phyloP scores from a whole-genome alignment of 2,888 invertebrate species.

The Pristionchus mayeri region DNA sequence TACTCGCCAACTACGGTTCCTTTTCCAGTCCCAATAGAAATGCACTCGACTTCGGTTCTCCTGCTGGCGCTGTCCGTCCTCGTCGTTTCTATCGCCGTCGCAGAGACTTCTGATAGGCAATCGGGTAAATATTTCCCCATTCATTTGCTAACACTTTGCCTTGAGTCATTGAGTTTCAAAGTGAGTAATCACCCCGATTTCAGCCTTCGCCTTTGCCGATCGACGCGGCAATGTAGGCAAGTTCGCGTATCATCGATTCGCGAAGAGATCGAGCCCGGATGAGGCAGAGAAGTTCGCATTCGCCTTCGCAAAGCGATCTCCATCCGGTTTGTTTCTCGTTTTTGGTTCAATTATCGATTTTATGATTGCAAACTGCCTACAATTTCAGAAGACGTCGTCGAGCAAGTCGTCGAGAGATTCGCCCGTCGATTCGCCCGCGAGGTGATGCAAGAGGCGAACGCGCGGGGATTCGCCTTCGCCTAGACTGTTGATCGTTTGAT shows the following conservation, averaged over 20 bases:
- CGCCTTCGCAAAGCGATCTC: constrained; percentile 40
- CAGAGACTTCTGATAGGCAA: neutral
- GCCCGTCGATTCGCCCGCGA: constrained; percentile 45
- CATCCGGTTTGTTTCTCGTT: neutral
- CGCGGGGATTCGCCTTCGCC: constrained; percentile 41
- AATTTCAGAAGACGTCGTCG: constrained; percentile 16
- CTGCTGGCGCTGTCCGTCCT: neutral
- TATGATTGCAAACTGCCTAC: too few relatives aligned
- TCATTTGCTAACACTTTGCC: neutral
- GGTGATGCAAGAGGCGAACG: constrained; percentile 12
- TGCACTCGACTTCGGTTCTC: constrained; percentile 41
- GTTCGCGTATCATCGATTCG: constrained; percentile 42
- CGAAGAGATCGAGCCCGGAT: neutral
- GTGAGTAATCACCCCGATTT: neutral
- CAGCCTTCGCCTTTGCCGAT: constrained; percentile 22
- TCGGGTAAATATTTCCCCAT: neutral
- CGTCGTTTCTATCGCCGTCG: neutral
- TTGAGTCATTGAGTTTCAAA: neutral
- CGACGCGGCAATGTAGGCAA: neutral
- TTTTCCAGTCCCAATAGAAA: constrained; percentile 1
- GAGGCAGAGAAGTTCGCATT: constrained; percentile 1
- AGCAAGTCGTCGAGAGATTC: constrained; percentile 21
- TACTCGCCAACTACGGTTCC: too few relatives aligned
- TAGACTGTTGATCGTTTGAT: constrained; percentile 45
- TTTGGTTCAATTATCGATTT: neutral